Evolutionary conservation across 2,113 vertebrate species (phyloP).

Genomic region (Anoura caudifer): DNA sequence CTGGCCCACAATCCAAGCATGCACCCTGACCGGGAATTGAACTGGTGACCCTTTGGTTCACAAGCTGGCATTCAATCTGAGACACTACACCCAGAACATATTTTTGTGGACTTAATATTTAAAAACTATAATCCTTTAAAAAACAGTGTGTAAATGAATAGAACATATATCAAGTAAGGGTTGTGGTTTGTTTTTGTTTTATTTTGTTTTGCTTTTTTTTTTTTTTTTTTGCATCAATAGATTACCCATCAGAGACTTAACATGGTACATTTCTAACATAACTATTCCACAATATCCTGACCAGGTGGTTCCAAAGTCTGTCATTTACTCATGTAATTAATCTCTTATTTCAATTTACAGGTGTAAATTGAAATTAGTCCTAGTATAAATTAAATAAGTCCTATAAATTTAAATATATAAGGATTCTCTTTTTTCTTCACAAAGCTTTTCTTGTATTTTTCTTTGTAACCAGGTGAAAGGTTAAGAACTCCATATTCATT

Average conservation of each 20-base stretch:
- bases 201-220: background rate
- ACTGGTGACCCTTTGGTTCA: too few species aligned
- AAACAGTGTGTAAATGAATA: background rate
- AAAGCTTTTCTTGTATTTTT: background rate
- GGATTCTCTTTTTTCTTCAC: background rate
- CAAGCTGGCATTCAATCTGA: too few species aligned
- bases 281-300: background rate
- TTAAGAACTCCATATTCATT: background rate
- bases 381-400: background rate
- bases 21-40: too few species aligned
- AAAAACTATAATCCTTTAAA: background rate
- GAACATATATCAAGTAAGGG: background rate
- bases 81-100: too few species aligned
- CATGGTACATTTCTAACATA: background rate
- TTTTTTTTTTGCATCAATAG: background rate
- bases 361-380: background rate
- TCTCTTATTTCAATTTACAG: background rate
- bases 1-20: too few species aligned
- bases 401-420: background rate
- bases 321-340: background rate
- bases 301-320: background rate
- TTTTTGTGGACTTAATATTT: background rate
- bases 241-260: background rate
- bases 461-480: background rate
- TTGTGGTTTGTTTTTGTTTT: background rate